Base-by-base conservation (phyloP, 2,888 invertebrate species). In the Dicranocentrus wangi region DNA sequence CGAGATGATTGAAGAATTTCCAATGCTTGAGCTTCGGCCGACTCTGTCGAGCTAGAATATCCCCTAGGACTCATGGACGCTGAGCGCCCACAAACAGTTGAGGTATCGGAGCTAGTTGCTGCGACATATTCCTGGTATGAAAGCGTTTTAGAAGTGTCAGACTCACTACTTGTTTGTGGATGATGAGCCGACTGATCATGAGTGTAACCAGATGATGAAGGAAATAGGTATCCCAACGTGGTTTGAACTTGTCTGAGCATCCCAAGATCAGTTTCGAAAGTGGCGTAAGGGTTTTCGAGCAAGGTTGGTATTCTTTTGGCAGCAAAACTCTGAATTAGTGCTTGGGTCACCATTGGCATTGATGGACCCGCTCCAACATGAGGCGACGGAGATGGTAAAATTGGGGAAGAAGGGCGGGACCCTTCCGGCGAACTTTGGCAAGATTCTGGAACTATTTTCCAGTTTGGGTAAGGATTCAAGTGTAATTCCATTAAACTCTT, bases 401-500 rank as follows among this genome's bases (percentile, higher is more conserved):
- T 7, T 3, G 66, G 66, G 7, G 58, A 43, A 10, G 23, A 19
- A 19, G 75, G 15, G 43, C 27, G 28, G 21, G 66, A 60, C 43
- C 27, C 61, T 5, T 61, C 69, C 0, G 77, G 51, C n/a, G 61
- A 61, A 5, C 60, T 47, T 39, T 32, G 43, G 1, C 27, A 43
- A 51, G 69, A 61, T 55, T 78, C 69, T 2, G 61, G 65, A 5
- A 81, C 73, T n/a, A 84, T 66, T 2, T 85, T 80, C 84, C 85
- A 84, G 47, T 86, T 83, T 0, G 86, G 84, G 80, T 86, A 87
- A 0, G 85, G 85, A 76, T 87, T 87, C 21, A 87, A 80, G 55
- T 87, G 82, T 8, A 88, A 81, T 15, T 84, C 82, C 15, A 86
- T 86, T 2, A 88, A 72, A 76, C 87, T 87, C 42, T 86, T 84